phyloP scores from a whole-genome alignment of 2,797 vertebrate species.

The Cebuella pygmaea region DNA sequence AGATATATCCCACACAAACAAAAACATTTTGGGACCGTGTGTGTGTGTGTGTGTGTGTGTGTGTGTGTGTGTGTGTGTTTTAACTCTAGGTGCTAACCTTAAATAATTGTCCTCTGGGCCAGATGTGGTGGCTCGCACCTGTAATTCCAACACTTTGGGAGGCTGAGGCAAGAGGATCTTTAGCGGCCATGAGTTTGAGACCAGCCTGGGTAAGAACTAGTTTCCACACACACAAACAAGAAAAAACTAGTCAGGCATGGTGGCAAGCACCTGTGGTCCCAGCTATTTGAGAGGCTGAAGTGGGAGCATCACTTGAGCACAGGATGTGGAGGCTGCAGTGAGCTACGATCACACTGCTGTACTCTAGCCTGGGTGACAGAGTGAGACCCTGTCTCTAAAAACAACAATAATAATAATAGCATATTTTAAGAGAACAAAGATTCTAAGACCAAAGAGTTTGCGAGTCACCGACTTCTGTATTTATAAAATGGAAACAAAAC shows the following conservation, averaged over 20 bases:
- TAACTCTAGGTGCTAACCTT: too few relatives aligned
- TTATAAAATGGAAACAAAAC: neutral
- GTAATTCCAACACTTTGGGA: neutral
- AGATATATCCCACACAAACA: too few relatives aligned
- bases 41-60: too few relatives aligned
- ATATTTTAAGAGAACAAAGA: neutral
- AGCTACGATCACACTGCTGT: neutral
- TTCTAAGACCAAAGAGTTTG: neutral
- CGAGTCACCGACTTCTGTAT: neutral
- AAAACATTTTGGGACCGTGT: too few relatives aligned
- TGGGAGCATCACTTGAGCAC: neutral
- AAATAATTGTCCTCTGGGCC: too few relatives aligned
- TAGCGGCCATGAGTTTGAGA: neutral
- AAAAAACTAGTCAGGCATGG: neutral
- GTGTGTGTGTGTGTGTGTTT: too few relatives aligned
- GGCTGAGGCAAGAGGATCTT: neutral
- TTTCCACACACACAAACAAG: neutral
- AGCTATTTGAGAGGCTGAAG: neutral
- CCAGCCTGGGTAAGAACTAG: neutral
- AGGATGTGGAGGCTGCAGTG: neutral
- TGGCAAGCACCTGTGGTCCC: neutral
- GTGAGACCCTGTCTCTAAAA: neutral
- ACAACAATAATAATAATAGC: neutral
- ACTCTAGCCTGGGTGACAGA: neutral
- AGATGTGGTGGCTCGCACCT: neutral